These are phyloP conservation scores for Chloroceryle amazona DNA, from an alignment of 2,797 vertebrate genomes.

Conservation along the genomic window DNA sequence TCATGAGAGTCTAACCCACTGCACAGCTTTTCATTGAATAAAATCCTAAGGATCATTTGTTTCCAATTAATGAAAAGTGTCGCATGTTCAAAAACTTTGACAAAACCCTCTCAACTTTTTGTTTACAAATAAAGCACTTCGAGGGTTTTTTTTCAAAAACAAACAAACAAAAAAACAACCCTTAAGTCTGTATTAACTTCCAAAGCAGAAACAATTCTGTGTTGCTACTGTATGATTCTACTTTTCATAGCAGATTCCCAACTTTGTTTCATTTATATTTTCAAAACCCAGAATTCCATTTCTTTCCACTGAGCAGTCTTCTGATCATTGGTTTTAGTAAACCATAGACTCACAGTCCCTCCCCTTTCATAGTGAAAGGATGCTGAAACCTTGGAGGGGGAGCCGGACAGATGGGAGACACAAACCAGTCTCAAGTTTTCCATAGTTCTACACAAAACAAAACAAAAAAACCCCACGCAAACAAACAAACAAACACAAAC, in stretches of 20 bases:
- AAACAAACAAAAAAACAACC: background rate
- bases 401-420: rapidly evolving
- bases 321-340: rapidly evolving
- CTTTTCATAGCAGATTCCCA: background rate
- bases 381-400: rapidly evolving
- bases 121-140: background rate
- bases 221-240: background rate
- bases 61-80: background rate
- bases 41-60: background rate
- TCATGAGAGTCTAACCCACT: background rate
- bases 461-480: background rate
- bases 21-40: background rate
- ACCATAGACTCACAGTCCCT: background rate
- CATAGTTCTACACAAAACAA: background rate
- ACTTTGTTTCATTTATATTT: background rate
- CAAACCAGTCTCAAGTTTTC: background rate
- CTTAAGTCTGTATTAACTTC: background rate
- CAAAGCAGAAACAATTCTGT: background rate
- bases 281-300: background rate
- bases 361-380: background rate
- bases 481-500: background rate
- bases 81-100: background rate
- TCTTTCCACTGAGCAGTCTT: background rate
- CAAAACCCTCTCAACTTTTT: no score
- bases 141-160: background rate